A percentile compares a stretch with the other conserved stretches of the same genome.
phyloP scores from a whole-genome alignment of 35 echinoderm and acorn worm species.

The Apostichopus japonicus region DNA sequence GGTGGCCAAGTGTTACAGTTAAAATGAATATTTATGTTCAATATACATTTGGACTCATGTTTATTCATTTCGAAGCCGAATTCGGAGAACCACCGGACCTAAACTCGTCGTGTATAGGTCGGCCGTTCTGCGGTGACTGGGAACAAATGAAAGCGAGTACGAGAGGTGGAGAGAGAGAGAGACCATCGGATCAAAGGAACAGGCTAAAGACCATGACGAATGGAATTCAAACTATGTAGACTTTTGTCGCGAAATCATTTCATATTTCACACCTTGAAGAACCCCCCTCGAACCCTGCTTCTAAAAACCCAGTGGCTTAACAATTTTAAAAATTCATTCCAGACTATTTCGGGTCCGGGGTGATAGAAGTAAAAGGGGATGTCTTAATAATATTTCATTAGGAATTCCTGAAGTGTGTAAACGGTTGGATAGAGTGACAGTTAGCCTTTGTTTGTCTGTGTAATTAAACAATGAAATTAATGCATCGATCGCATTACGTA shows the following conservation, averaged over 20 bases:
- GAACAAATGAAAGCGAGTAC: no score
- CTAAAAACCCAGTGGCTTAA: background rate
- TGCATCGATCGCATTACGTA: constrained; percentile 27
- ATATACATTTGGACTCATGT: no score
- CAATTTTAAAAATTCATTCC: constrained; percentile 8
- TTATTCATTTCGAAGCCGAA: no score
- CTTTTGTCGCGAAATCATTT: constrained; percentile 13
- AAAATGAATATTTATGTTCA: no score
- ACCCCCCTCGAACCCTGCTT: constrained; percentile 13
- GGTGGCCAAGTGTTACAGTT: no score
- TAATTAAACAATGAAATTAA: constrained; percentile 51
- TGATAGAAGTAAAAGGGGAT: background rate
- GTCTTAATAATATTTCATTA: background rate
- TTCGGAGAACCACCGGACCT: no score
- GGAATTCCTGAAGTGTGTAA: constrained; percentile 34
- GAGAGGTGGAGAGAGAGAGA: no score
- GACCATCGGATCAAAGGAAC: no score
- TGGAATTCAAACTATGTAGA: constrained; percentile 14
- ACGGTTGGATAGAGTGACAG: constrained; percentile 9
- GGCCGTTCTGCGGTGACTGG: no score
- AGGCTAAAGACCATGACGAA: background rate
- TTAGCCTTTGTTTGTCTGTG: constrained; percentile 12
- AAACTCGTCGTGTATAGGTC: no score
- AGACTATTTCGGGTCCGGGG: background rate
- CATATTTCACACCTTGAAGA: constrained; percentile 12